Conservation (phyloP, 2,797 vertebrate species). For the Taeniopygia guttata region DNA sequence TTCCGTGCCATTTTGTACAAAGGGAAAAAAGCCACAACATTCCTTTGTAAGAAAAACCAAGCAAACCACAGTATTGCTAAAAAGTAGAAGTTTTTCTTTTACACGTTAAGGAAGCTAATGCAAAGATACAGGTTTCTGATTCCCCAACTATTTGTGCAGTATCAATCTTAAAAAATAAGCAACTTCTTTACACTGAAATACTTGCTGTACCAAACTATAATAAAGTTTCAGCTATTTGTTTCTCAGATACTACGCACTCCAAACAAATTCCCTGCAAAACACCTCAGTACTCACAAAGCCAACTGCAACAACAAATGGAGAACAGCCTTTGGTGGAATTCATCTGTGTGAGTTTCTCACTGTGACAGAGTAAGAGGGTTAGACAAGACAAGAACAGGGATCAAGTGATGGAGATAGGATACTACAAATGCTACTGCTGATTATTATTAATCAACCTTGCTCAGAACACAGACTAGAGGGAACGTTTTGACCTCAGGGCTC, state of each 20-base stretch:
- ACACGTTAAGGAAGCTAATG: not conserved
- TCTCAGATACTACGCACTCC: not conserved
- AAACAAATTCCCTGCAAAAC: not conserved
- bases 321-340: not conserved
- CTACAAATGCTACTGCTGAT: not conserved
- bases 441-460: not conserved
- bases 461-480: not conserved
- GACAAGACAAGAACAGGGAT: not conserved
- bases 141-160: not conserved
- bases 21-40: accelerated
- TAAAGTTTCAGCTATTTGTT: not conserved
- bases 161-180: not conserved
- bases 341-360: not conserved
- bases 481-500: not conserved
- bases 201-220: not conserved
- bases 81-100: not conserved
- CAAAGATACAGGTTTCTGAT: not conserved
- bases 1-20: not conserved
- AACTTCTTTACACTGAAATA: not conserved
- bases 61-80: not conserved
- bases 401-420: not conserved
- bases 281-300: not conserved
- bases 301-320: not conserved
- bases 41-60: not conserved
- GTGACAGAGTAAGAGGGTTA: not conserved